Conservation (phyloP, 1,140 invertebrate genomes). For the Melanaphis sacchari region DNA sequence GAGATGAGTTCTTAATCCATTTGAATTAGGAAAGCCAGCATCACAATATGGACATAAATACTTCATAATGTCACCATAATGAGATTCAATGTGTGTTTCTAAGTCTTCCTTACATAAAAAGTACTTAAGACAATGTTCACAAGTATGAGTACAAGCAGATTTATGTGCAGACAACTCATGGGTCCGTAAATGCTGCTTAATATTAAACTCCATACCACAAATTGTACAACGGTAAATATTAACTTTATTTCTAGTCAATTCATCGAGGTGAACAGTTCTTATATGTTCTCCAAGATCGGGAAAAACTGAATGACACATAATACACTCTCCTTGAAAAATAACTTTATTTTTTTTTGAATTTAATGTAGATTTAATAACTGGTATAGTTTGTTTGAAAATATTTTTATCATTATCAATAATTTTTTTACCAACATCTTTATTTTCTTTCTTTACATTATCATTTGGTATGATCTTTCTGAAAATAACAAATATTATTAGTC, state of each 20-base stretch:
- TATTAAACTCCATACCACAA: conserved; percentile 25
- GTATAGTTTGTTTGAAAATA: not conserved
- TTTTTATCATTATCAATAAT: not conserved
- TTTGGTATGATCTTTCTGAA: not conserved
- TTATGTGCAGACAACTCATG: conserved; percentile 28
- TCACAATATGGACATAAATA: conserved; percentile 55
- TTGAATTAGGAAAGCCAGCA: conserved; percentile 45
- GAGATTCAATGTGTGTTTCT: not conserved
- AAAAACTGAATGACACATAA: conserved; percentile 53
- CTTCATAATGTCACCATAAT: conserved; percentile 21
- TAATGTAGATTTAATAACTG: not conserved
- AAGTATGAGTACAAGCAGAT: not conserved
- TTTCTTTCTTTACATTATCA: not conserved
- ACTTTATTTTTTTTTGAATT: conserved; percentile 40
- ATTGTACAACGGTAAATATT: not conserved
- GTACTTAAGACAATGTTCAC: conserved; percentile 36
- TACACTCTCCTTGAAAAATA: conserved; percentile 50
- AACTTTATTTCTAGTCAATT: conserved; percentile 4
- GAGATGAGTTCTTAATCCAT: conserved; percentile 31
- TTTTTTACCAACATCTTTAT: not conserved
- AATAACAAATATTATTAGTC: not conserved
- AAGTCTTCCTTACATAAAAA: conserved; percentile 11
- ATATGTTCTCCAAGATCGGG: conserved; percentile 41
- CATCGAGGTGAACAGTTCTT: conserved; percentile 25
- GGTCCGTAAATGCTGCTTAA: not conserved